A percentile compares a stretch with the other conserved stretches of the same genome.
These are phyloP conservation scores for Thaumetopoea pityocampa DNA, from an alignment of 1,140 invertebrate genomes.

Conservation along the genomic window DNA sequence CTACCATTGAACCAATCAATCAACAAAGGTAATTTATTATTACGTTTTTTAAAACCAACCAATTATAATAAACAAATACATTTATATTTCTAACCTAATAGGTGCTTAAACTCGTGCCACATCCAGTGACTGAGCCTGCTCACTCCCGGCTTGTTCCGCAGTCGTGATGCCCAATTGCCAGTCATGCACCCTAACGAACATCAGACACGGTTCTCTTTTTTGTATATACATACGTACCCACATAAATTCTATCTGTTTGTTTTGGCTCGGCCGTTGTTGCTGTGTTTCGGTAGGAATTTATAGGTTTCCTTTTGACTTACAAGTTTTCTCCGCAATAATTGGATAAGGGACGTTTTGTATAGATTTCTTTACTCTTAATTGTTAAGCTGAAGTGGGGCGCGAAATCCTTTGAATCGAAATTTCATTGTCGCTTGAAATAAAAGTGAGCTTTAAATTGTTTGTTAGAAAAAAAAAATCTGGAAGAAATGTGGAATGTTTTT, in stretches of 20 bases:
- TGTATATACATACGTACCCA: slow-evolving; percentile 33
- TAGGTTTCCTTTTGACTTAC: slow-evolving; percentile 32
- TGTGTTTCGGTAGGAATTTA: slow-evolving; percentile 32
- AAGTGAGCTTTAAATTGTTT: no score
- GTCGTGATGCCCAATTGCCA: slow-evolving; percentile 53
- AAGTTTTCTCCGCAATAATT: slow-evolving; percentile 25
- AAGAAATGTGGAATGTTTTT: no score
- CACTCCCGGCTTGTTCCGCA: slow-evolving; percentile 7
- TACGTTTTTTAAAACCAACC: no score
- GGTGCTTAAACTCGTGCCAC: background rate
- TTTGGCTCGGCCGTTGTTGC: slow-evolving; percentile 36
- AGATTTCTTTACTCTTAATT: slow-evolving; percentile 13
- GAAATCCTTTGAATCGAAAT: slow-evolving; percentile 6
- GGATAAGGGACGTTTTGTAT: slow-evolving; percentile 13
- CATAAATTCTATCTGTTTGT: slow-evolving; percentile 48
- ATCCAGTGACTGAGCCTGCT: slow-evolving; percentile 27
- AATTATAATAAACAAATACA: no score
- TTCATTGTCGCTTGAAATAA: background rate
- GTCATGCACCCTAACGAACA: slow-evolving; percentile 70
- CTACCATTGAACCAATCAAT: no score
- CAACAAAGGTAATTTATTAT: no score
- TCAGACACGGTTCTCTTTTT: slow-evolving; percentile 33
- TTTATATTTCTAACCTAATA: no score
- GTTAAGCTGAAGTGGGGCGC: slow-evolving; percentile 9
- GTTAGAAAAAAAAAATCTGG: no score